Conservation (phyloP, 1,140 invertebrate species). For the Cepaea nemoralis region DNA sequence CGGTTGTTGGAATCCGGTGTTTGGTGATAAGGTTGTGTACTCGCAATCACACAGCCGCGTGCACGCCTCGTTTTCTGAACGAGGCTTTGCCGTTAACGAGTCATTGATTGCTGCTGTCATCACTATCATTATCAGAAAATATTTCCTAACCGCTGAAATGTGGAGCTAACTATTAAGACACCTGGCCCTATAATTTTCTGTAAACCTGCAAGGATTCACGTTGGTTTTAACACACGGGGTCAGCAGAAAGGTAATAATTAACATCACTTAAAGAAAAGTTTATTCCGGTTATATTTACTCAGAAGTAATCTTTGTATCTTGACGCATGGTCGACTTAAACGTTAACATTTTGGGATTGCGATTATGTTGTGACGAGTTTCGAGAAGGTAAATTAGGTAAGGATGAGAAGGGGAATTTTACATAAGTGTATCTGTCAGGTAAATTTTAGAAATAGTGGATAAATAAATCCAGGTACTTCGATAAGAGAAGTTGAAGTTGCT, state of each 20-base stretch:
- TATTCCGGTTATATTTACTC: too few relatives aligned
- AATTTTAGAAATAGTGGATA: too few relatives aligned
- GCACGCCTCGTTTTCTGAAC: neutral
- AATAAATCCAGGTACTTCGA: too few relatives aligned
- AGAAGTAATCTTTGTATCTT: too few relatives aligned
- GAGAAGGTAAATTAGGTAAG: too few relatives aligned
- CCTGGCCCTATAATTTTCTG: neutral
- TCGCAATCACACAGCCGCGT: neutral
- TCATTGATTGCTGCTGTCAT: conserved; percentile 5
- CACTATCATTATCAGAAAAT: neutral
- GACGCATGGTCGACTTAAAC: too few relatives aligned
- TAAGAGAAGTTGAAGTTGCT: too few relatives aligned
- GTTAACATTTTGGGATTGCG: too few relatives aligned
- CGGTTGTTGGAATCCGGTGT: neutral
- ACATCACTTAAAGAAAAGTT: neutral
- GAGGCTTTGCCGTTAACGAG: neutral
- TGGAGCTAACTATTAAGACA: neutral
- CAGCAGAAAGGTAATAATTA: neutral
- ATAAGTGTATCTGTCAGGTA: too few relatives aligned
- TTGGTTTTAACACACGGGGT: neutral
- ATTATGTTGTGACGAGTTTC: too few relatives aligned
- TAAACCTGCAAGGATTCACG: neutral
- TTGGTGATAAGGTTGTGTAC: neutral
- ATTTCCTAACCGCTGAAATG: neutral
- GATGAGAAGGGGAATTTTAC: too few relatives aligned